Base-by-base conservation (phyloP, 2,113 vertebrate species). In the Merops nubicus region DNA sequence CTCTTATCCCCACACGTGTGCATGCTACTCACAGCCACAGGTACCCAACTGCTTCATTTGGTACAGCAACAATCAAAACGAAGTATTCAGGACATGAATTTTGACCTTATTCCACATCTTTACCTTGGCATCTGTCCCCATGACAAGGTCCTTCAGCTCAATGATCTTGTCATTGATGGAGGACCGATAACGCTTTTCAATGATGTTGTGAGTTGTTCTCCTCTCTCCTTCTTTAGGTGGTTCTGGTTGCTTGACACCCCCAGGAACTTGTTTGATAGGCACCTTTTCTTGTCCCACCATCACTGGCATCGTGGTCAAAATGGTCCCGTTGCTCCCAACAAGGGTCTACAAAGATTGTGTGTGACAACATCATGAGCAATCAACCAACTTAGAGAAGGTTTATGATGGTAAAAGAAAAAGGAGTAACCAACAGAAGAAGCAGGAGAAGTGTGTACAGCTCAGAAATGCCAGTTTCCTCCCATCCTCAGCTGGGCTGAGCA, bases 161-260 rank as follows among this genome's bases (percentile, higher is more conserved):
- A 99, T 97, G 82, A 99, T 99, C 97, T 99, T 99, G 96, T 99
- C 99, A 18, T 99, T 99, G 96, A 99, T 99, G 79, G 99, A 99
- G 0, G 99, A 99, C 5, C 99, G 98, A 79, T 99, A 99, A 8
- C 99, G 97, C 97, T 99, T 99, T 98, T 99, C 99, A n/a, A 99
- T 99, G 95, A 99, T 99, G 97, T 99, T 99, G 97, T 99, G 99
- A 28, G 99, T 99, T 5, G 99, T 99, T 95, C 99, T 98, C 93
- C 98, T 98, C 94, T 99, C 99, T 17, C 99, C 99, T 97, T 99
- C 99, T 96, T 99, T 99, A 85, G 98, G 98, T 97, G 98, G 97
- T 95, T 99, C 95, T 74, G 98, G 91, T 94, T 99, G 85, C 96
- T 98, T 96, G 96, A 98, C 36, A 89, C 94, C 96, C 59, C 85